phyloP scores from a whole-genome alignment of 2,797 vertebrate genomes.

The Florisuga fusca region DNA sequence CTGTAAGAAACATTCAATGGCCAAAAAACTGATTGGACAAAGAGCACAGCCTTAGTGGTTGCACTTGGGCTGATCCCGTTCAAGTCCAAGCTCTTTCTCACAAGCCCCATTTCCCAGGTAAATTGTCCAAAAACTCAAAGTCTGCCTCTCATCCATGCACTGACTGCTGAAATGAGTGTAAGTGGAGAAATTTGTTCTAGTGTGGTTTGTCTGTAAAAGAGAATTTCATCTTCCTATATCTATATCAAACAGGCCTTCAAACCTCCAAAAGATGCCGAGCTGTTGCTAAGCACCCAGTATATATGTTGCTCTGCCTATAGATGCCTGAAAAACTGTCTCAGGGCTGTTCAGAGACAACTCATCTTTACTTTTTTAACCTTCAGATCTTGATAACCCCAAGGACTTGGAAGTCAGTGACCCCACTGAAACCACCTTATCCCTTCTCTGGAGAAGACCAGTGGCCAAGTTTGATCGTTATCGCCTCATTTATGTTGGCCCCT shows the following conservation, averaged over 20 bases:
- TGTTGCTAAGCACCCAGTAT: not conserved
- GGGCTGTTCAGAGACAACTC: not conserved
- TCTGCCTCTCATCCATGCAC: not conserved
- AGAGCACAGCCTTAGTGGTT: not conserved
- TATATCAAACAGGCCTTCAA: not conserved
- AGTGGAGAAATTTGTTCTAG: not conserved
- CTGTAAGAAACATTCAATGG: not conserved
- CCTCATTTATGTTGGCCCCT: conserved; percentile 79
- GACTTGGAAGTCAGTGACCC: conserved; percentile 84
- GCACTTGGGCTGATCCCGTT: not conserved
- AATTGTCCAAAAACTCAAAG: not conserved
- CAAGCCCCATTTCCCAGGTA: not conserved
- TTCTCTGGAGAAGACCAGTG: conserved; percentile 88
- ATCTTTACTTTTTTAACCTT: not conserved
- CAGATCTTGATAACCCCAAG: conserved; percentile 92
- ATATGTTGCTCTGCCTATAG: not conserved
- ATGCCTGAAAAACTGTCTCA: not conserved
- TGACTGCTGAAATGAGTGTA: not conserved
- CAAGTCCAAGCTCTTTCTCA: not conserved
- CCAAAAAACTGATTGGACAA: not conserved
- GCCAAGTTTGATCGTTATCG: conserved; percentile 91
- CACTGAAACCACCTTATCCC: conserved; percentile 84
- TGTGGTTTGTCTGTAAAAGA: not conserved
- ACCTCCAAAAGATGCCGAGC: not conserved
- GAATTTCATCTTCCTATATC: not conserved